Percentiles rank a stretch among this genome's conserved stretches.
These are phyloP conservation scores for Drosophila pegasa DNA, from an alignment of 2,888 invertebrate species.

Conservation along the genomic window DNA sequence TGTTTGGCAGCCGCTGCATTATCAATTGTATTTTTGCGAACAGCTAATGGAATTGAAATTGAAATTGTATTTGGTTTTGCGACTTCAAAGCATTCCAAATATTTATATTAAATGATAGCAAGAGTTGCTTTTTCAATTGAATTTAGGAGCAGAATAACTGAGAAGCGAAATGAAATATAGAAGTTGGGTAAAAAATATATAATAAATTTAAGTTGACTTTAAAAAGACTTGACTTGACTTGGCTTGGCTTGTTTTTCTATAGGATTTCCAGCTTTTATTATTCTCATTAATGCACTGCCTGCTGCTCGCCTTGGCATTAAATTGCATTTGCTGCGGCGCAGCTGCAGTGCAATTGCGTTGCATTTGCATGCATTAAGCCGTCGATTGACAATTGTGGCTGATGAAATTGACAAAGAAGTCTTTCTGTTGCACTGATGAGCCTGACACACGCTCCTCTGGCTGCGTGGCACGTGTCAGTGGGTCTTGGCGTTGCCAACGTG, in stretches of 20 bases:
- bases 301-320: background rate
- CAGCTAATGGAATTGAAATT: constrained; percentile 69
- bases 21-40: constrained; percentile 59
- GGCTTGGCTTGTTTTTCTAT: background rate
- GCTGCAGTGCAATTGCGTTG: constrained; percentile 16
- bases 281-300: background rate
- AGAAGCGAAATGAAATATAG: background rate
- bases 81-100: constrained; percentile 53
- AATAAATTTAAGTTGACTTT: background rate
- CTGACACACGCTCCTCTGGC: constrained; percentile 1
- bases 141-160: no score
- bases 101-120: constrained; percentile 50
- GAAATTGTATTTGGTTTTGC: constrained; percentile 56
- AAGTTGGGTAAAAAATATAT: background rate
- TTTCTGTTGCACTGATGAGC: constrained; percentile 13
- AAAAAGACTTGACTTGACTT: background rate
- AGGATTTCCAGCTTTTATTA: background rate
- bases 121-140: constrained; percentile 7
- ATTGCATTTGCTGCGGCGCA: constrained; percentile 26
- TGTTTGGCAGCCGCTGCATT: constrained; percentile 45
- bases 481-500: constrained; percentile 8
- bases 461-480: constrained; percentile 8
- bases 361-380: constrained; percentile 32
- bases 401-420: constrained; percentile 32
- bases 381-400: constrained; percentile 42